Conservation (phyloP, 2,797 vertebrate genomes). For the Champsocephalus esox region DNA sequence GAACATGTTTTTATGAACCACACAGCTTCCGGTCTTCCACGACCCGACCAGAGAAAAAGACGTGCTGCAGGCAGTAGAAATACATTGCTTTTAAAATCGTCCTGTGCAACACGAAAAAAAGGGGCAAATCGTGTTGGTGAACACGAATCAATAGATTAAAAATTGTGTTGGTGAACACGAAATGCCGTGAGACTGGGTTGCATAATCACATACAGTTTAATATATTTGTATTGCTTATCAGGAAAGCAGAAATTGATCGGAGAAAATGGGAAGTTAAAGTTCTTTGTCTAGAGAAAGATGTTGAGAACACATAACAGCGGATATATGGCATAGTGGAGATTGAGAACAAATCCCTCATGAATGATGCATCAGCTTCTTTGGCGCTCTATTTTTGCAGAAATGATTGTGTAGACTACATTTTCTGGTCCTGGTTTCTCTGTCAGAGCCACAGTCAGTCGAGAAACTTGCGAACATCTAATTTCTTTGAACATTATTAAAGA, state of each 20-base stretch:
- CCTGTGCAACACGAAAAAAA: too few species aligned
- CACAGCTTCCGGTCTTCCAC: too few species aligned
- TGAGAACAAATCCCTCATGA: conserved; percentile 30
- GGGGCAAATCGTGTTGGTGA: too few species aligned
- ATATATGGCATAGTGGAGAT: not conserved
- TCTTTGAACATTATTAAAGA: conserved; percentile 52
- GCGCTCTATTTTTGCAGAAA: conserved; percentile 31
- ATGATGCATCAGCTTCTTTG: conserved; percentile 53
- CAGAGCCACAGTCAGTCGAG: conserved; percentile 25
- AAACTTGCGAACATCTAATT: conserved; percentile 21
- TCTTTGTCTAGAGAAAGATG: not conserved
- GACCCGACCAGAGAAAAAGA: too few species aligned
- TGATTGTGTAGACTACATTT: conserved; percentile 18
- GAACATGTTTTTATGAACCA: too few species aligned
- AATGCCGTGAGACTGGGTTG: too few species aligned
- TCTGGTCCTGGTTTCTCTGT: conserved; percentile 14
- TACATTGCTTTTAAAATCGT: too few species aligned
- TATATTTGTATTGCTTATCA: not conserved
- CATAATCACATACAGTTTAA: not conserved
- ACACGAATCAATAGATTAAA: too few species aligned
- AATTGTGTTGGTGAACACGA: too few species aligned
- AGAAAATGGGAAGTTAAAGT: not conserved
- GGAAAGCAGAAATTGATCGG: not conserved
- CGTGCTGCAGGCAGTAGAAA: too few species aligned
- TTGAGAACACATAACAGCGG: not conserved